Evolutionary conservation across 2,113 vertebrate genomes (phyloP).

Genomic region (Pseudonaja textilis): DNA sequence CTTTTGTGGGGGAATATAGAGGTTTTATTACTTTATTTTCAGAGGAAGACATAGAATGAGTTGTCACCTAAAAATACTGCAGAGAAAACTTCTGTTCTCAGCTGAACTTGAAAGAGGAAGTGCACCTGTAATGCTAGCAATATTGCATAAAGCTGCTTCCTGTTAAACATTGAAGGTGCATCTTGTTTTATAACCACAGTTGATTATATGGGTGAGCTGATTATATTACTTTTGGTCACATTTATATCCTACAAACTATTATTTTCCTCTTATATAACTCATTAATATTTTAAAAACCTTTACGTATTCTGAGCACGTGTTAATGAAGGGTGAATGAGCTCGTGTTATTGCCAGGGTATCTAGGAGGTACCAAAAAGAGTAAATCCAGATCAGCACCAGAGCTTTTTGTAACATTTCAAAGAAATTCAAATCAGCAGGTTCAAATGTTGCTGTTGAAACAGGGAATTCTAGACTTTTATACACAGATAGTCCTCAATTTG

Average conservation of each 20-base stretch:
- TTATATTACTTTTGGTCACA: background rate
- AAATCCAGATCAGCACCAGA: background rate
- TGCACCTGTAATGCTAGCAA: background rate
- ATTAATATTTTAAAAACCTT: background rate
- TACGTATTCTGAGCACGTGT: background rate
- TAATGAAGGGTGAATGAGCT: background rate
- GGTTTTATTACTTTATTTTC: background rate
- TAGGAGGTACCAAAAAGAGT: background rate
- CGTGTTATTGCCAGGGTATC: background rate
- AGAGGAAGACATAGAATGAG: background rate
- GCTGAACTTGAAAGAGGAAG: background rate
- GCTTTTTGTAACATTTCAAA: background rate
- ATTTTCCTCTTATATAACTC: background rate
- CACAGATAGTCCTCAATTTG: background rate
- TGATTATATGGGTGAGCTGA: constrained; percentile 51
- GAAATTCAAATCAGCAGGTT: background rate
- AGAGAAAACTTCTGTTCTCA: background rate
- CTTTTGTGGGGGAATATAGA: background rate
- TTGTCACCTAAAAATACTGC: background rate
- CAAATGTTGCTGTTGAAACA: background rate
- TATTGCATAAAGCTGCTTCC: constrained; percentile 1
- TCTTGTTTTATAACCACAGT: constrained; percentile 39
- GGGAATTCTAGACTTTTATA: background rate
- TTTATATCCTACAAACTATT: background rate
- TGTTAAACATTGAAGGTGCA: background rate